These are phyloP conservation scores for Corythornis madagascariensis DNA, from an alignment of 2,113 vertebrate genomes.

Conservation along the genomic window DNA sequence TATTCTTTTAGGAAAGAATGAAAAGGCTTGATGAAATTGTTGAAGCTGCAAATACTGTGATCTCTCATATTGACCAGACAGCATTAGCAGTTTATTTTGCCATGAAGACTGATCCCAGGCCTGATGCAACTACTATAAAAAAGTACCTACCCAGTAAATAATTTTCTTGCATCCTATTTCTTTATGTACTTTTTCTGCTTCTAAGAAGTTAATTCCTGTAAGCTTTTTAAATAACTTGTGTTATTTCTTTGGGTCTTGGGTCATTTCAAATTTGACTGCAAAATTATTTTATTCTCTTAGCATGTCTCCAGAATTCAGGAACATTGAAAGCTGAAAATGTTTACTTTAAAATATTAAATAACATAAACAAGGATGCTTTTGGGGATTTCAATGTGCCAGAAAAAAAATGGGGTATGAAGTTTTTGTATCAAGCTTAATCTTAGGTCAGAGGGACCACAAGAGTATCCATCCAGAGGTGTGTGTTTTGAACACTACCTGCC, in stretches of 20 bases:
- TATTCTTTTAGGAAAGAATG: constrained; percentile 82
- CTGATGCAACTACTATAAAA: constrained; percentile 95
- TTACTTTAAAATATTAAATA: neutral
- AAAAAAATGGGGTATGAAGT: neutral
- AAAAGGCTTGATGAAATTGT: constrained; percentile 89
- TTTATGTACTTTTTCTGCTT: constrained; percentile 40
- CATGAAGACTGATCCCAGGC: constrained; percentile 97
- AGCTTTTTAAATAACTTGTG: neutral
- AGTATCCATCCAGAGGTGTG: neutral
- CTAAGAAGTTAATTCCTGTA: neutral
- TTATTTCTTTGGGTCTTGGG: neutral
- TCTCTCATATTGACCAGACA: constrained; percentile 93
- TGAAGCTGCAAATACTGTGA: constrained; percentile 87
- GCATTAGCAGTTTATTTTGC: constrained; percentile 91
- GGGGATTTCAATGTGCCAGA: neutral
- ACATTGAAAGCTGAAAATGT: neutral
- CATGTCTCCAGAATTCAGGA: neutral
- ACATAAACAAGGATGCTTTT: neutral
- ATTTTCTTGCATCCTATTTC: constrained; percentile 82
- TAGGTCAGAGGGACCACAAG: neutral
- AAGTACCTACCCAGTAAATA: constrained; percentile 91
- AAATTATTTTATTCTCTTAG: neutral
- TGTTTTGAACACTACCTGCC: neutral
- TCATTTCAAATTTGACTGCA: neutral
- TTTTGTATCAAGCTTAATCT: neutral